A percentile compares a stretch with the other conserved stretches of the same genome.
phyloP scores from a whole-genome alignment of 1,140 invertebrate species.

The Brachionus rotundiformis region DNA sequence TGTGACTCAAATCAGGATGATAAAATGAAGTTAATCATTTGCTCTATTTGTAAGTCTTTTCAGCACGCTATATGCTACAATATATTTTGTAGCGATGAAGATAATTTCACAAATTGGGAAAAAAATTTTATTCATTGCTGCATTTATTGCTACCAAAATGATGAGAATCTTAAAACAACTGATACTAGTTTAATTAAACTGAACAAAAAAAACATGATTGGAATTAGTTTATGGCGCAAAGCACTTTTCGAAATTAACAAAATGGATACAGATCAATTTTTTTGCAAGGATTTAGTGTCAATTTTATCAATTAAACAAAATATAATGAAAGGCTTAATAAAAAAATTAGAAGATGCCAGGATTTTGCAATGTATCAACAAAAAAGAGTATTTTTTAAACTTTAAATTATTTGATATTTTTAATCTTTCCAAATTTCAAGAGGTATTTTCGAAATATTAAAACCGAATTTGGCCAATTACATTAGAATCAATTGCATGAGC shows the following conservation, averaged over 20 bases:
- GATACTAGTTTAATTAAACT: background rate
- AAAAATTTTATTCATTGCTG: conserved; percentile 27
- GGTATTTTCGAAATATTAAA: background rate
- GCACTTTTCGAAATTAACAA: background rate
- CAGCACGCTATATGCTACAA: conserved; percentile 33
- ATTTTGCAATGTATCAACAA: background rate
- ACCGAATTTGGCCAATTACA: background rate
- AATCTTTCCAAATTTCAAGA: background rate
- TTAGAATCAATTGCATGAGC: background rate
- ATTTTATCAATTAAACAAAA: background rate
- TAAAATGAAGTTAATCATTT: background rate
- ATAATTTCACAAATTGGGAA: background rate
- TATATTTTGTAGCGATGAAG: background rate
- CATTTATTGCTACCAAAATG: background rate
- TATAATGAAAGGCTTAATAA: background rate
- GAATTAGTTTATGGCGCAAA: background rate
- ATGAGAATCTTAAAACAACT: background rate
- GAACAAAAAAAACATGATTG: background rate
- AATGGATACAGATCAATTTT: background rate
- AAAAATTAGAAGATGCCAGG: background rate
- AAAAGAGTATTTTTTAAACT: conserved; percentile 19
- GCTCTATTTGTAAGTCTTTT: background rate
- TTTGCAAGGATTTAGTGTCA: background rate
- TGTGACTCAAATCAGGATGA: background rate
- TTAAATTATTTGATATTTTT: background rate